These are phyloP conservation scores for Lutraria rhynchaena DNA, from an alignment of 1,140 invertebrate species.

Conservation along the genomic window DNA sequence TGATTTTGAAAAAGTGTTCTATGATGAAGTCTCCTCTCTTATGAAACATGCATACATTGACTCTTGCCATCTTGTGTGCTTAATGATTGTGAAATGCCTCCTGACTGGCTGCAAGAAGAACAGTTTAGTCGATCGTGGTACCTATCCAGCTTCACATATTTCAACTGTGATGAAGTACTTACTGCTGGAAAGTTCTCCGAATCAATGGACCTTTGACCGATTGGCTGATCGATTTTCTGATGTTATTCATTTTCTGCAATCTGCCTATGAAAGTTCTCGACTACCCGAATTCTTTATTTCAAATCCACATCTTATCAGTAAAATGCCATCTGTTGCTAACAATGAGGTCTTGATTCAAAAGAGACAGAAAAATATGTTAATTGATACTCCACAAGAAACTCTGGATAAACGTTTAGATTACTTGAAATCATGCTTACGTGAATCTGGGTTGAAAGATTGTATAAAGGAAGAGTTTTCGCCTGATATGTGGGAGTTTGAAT, in stretches of 20 bases:
- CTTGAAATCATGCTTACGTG: slow-evolving; percentile 67
- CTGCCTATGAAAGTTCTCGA: slow-evolving; percentile 64
- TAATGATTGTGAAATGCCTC: slow-evolving; percentile 71
- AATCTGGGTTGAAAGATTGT: slow-evolving; percentile 67
- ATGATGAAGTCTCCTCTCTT: slow-evolving; percentile 56
- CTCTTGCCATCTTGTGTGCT: slow-evolving; percentile 67
- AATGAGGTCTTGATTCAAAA: slow-evolving; percentile 62
- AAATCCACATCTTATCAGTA: slow-evolving; percentile 71
- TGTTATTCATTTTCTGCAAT: slow-evolving; percentile 69
- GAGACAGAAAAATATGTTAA: slow-evolving; percentile 71
- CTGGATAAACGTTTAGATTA: slow-evolving; percentile 67
- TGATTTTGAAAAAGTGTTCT: slow-evolving; percentile 64
- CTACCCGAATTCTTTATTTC: slow-evolving; percentile 74
- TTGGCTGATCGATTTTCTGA: slow-evolving; percentile 74
- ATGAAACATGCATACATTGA: slow-evolving; percentile 57
- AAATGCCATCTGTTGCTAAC: slow-evolving; percentile 68
- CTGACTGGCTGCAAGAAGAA: slow-evolving; percentile 65
- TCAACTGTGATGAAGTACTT: slow-evolving; percentile 72
- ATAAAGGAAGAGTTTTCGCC: slow-evolving; percentile 75
- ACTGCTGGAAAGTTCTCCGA: slow-evolving; percentile 69
- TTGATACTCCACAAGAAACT: slow-evolving; percentile 60
- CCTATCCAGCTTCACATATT: slow-evolving; percentile 65
- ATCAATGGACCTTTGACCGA: slow-evolving; percentile 67
- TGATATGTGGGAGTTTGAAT: slow-evolving; percentile 79
- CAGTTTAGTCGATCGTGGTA: slow-evolving; percentile 67